Percentiles rank a stretch among this genome's conserved stretches.
These are phyloP conservation scores for Netta rufina DNA, from an alignment of 2,797 vertebrate genomes.

Conservation along the genomic window DNA sequence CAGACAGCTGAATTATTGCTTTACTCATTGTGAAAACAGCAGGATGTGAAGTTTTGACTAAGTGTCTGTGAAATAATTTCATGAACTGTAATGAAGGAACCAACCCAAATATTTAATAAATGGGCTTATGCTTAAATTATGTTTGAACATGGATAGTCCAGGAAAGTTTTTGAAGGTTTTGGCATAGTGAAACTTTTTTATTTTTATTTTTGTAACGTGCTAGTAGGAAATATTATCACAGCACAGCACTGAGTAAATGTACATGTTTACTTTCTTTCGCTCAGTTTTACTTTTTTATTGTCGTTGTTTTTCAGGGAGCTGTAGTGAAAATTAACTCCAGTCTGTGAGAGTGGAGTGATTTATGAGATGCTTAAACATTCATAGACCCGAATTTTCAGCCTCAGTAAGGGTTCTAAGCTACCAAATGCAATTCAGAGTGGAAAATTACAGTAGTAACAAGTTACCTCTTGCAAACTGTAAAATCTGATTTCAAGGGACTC, in stretches of 20 bases:
- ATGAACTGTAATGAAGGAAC: slow-evolving; percentile 17
- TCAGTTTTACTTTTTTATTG: background rate
- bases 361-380: background rate
- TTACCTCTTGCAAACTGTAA: background rate
- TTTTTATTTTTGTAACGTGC: background rate
- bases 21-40: slow-evolving; percentile 23
- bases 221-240: background rate
- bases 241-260: background rate
- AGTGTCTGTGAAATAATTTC: slow-evolving; percentile 19
- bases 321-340: background rate
- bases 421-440: background rate
- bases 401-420: background rate
- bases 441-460: background rate
- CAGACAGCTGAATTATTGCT: slow-evolving; percentile 58
- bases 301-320: background rate
- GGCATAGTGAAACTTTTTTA: background rate
- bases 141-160: background rate
- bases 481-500: background rate
- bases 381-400: background rate
- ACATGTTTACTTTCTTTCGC: background rate
- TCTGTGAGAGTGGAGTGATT: background rate
- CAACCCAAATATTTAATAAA: slow-evolving; percentile 40
- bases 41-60: slow-evolving; percentile 42
- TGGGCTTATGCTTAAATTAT: slow-evolving; percentile 5
- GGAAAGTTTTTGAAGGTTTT: background rate